Conservation (phyloP, 2,888 invertebrate species). For the Heliconius charithonia region DNA sequence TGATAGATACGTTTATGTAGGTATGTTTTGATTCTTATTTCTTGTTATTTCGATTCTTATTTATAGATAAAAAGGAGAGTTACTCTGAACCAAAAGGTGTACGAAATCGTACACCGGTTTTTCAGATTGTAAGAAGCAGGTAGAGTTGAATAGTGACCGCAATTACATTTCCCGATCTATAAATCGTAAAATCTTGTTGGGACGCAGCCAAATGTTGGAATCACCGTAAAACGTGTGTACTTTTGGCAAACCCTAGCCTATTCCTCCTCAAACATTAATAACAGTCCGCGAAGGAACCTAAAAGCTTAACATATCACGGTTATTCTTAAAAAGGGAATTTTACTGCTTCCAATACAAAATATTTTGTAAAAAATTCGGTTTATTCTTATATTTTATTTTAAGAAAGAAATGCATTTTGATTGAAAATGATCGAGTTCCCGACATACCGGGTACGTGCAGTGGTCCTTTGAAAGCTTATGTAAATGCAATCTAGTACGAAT, state of each 20-base stretch:
- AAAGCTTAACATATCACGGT: conserved; percentile 30
- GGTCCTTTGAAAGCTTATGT: conserved; percentile 46
- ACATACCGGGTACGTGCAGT: conserved; percentile 45
- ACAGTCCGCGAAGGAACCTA: conserved; percentile 34
- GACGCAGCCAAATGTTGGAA: conserved; percentile 41
- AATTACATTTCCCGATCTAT: conserved; percentile 37
- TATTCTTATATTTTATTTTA: conserved; percentile 27
- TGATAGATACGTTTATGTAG: not conserved
- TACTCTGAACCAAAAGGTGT: conserved; percentile 34
- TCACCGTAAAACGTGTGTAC: conserved; percentile 38
- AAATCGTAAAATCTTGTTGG: conserved; percentile 44
- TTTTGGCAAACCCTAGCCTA: conserved; percentile 40
- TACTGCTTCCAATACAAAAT: conserved; percentile 35
- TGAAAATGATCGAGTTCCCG: conserved; percentile 43
- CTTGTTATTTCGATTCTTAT: not conserved
- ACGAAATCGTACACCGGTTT: conserved; percentile 26
- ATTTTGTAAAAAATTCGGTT: conserved; percentile 34
- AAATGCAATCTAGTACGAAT: conserved; percentile 44
- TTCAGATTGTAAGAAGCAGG: conserved; percentile 28
- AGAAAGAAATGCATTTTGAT: conserved; percentile 38
- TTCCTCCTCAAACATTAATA: conserved; percentile 39
- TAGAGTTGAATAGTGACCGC: conserved; percentile 41
- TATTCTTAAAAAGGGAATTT: conserved; percentile 27
- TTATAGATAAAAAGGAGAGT: conserved; percentile 28
- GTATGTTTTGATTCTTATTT: not conserved